phyloP scores from a whole-genome alignment of 2,797 vertebrate genomes.

The Graptemys geographica region DNA sequence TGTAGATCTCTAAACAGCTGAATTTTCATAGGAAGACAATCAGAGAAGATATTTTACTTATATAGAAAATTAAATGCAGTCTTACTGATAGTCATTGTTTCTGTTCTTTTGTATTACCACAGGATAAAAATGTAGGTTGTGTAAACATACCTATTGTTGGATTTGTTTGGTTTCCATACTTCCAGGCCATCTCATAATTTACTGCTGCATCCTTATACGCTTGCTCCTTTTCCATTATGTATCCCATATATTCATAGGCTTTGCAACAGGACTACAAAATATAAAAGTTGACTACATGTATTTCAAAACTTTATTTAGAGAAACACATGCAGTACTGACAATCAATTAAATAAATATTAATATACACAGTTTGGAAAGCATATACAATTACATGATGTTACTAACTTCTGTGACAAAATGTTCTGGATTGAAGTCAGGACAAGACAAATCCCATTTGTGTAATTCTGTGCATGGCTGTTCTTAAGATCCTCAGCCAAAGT shows the following conservation, averaged over 20 bases:
- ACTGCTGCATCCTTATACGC: slow-evolving; percentile 93
- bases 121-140: background rate
- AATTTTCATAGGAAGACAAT: slow-evolving; percentile 3
- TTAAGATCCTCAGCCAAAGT: background rate
- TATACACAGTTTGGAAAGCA: background rate
- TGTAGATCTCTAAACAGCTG: background rate
- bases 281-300: background rate
- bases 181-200: slow-evolving; percentile 98
- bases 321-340: background rate
- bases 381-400: background rate
- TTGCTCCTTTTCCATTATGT: slow-evolving; percentile 99
- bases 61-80: background rate
- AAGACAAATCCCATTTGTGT: background rate
- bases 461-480: background rate
- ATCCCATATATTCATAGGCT: slow-evolving; percentile 97
- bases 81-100: background rate
- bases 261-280: slow-evolving; percentile 94
- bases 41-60: background rate
- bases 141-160: slow-evolving; percentile 89
- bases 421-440: background rate
- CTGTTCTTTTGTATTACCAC: background rate
- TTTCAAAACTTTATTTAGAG: background rate
- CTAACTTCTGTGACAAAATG: background rate
- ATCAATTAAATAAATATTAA: slow-evolving; percentile 7
- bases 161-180: slow-evolving; percentile 92